phyloP scores from a whole-genome alignment of 2,888 invertebrate genomes.

The Drosophila tripunctata region DNA sequence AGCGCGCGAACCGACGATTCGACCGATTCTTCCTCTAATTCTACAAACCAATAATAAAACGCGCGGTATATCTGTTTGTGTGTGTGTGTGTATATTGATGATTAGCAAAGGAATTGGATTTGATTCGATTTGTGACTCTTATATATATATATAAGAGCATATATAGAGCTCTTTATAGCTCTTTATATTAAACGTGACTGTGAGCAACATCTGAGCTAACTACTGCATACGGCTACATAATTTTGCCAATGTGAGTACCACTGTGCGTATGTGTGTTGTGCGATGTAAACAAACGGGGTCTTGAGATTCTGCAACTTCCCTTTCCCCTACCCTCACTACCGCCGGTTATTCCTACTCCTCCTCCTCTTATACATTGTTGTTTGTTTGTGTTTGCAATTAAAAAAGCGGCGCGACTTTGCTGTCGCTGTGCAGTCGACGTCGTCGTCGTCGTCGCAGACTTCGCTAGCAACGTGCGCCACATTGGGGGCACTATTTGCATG shows the following conservation, averaged over 20 bases:
- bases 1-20: conserved; percentile 44
- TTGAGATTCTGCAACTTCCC: conserved; percentile 59
- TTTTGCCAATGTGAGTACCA: conserved; percentile 55
- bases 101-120: conserved; percentile 4
- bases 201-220: conserved; percentile 10
- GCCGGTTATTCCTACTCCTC: conserved; percentile 13
- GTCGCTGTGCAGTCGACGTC: not conserved
- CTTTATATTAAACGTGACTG: conserved; percentile 10
- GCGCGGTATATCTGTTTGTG: not conserved
- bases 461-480: conserved; percentile 24
- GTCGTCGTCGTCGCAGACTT: conserved; percentile 15
- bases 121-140: conserved; percentile 14
- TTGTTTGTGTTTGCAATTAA: conserved; percentile 49
- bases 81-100: not conserved
- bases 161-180: no score
- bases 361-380: conserved; percentile 14
- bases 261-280: conserved; percentile 60
- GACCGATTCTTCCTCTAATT: conserved; percentile 3
- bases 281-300: conserved; percentile 76
- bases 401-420: conserved; percentile 38
- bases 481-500: conserved; percentile 48
- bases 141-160: conserved; percentile 6
- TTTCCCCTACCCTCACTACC: conserved; percentile 13
- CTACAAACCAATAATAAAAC: not conserved
- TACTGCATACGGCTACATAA: conserved; percentile 24